Evolutionary conservation across 2,888 invertebrate genomes (phyloP).

Genomic region (Pardosa pseudoannulata): DNA sequence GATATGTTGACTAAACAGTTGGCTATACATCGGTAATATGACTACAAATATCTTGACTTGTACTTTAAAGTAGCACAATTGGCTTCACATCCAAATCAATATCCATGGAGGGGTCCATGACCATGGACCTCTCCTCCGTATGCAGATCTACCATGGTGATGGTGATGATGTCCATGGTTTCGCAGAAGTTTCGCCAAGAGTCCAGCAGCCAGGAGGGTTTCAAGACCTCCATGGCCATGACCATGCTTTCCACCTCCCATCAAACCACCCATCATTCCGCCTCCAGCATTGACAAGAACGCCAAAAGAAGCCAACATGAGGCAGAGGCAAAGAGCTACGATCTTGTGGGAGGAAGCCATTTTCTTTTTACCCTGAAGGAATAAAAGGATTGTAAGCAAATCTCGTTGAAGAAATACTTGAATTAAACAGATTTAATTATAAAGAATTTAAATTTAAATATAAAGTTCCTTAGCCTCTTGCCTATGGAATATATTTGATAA

Average conservation of each 20-base stretch:
- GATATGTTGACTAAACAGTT: too few relatives aligned
- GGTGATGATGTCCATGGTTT: not conserved
- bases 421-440: too few relatives aligned
- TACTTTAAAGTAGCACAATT: too few relatives aligned
- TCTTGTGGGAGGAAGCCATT: constrained; percentile 37
- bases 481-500: too few relatives aligned
- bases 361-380: too few relatives aligned
- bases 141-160: not conserved
- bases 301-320: not conserved
- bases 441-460: too few relatives aligned
- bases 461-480: too few relatives aligned
- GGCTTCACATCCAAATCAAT: too few relatives aligned
- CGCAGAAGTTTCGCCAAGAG: not conserved
- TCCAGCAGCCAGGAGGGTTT: not conserved
- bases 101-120: not conserved
- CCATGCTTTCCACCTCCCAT: not conserved
- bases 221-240: not conserved
- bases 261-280: constrained; percentile 2
- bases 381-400: too few relatives aligned
- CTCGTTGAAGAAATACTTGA: too few relatives aligned
- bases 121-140: not conserved
- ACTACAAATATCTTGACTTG: too few relatives aligned
- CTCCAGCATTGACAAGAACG: not conserved
- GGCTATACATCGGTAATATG: too few relatives aligned
- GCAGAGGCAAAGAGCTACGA: constrained; percentile 11